Evolutionary conservation across 2,113 vertebrate genomes (phyloP), one percentile per base, ranked within the genome.

Genomic region (Hypomesus transpacificus): DNA sequence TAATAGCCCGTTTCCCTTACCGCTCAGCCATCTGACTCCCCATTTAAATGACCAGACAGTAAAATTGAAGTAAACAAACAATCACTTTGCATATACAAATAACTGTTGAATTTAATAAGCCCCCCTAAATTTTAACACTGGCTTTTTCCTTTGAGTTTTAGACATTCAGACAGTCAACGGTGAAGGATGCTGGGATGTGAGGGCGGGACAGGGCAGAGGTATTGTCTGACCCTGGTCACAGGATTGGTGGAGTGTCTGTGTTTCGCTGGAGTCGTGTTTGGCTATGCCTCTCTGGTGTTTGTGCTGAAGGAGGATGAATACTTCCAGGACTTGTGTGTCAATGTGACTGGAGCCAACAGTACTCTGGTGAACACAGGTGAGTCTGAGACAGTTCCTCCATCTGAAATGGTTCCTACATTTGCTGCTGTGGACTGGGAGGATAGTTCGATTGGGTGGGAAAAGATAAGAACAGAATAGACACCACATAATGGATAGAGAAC

Each of bases 251-350:
- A 97, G 82, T 94, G 92, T 71, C 81, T 94, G 5, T 87, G 90
- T 56, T 94, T 94, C 1, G 85, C 93, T 0, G 95, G 95, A 0
- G 53, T 93, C 69, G 87, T 96, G 74, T 96, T 96, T 0, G 95
- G 95, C 53, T 96, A 92, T 88, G 87, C 94, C 2, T 96, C 95
- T 0, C 86, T 97, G 20, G 92, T 96, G 75, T 96, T 92, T 14
- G 91, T 98, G 70, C 91, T 97, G 74, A 96, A 96, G 84, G 63
- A 66, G 0, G 88, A 95, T 4, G 53, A 68, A 0, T 97, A 95
- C 88, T 98, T 97, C 34, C 0, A 75, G 21, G 75, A 90, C 0
- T 80, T 93, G 7, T 95, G 95, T 64, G 17, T 54, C 3, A 53
- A 3, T 3, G 8, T 1, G n/a, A 68, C 50, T 3, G 31, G 13